phyloP scores from a whole-genome alignment of 2,113 vertebrate species.

The Cyphotilapia sp. region DNA sequence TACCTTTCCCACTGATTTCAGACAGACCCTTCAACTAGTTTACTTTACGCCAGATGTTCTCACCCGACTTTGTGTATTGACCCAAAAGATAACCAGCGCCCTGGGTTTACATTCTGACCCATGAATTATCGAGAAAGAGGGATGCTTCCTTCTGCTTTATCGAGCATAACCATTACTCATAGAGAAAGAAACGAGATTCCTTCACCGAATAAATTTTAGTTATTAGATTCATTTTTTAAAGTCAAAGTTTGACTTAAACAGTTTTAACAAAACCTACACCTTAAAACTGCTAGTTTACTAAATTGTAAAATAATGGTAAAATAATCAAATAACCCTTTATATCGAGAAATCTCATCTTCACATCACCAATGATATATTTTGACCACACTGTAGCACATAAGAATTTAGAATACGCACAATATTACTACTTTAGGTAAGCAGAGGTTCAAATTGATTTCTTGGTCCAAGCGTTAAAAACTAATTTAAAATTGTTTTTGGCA shows the following conservation, averaged over 20 bases:
- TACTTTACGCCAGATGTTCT: conserved; percentile 47
- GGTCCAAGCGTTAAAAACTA: background rate
- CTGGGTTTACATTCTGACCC: background rate
- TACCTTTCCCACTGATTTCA: conserved; percentile 32
- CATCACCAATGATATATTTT: background rate
- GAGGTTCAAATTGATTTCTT: background rate
- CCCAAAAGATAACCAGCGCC: conserved; percentile 1
- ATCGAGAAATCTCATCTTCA: background rate
- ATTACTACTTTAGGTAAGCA: background rate
- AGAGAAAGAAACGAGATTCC: background rate
- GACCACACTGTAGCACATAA: background rate
- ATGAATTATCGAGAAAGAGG: background rate
- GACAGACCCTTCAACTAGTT: conserved; percentile 23
- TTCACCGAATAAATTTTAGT: background rate
- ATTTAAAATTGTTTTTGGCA: background rate
- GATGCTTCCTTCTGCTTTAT: background rate
- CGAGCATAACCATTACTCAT: background rate
- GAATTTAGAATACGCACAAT: background rate
- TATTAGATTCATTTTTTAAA: background rate
- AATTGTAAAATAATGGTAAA: background rate
- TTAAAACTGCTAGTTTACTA: background rate
- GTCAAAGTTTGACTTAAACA: background rate
- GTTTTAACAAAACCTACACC: background rate
- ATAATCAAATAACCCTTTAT: background rate
- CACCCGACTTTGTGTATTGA: conserved; percentile 8